Base-by-base conservation (phyloP, 2,113 vertebrate genomes). In the Trematocara zebra region DNA sequence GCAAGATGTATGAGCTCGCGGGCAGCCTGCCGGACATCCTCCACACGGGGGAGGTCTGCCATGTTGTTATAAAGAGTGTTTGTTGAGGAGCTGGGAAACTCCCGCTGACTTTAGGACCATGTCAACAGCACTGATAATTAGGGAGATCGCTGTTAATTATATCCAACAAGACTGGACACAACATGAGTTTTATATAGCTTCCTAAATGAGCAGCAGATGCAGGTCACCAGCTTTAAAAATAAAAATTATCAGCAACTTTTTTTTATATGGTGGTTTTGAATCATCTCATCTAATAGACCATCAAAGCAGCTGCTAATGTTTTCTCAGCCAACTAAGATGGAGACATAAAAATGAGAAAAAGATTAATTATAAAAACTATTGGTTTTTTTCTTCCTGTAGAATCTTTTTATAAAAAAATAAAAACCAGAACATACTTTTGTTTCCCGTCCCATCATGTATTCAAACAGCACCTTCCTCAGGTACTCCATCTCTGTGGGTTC, bases 391-490 rank as follows among this genome's bases (percentile, higher is more conserved):
- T 4, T 47, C 56, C 2, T 40, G 17, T 44, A 31, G 4, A 54
- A 53, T 31, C 18, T 49, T 31, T 31, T 31, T 11, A 40, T 17
- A 26, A 56, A 14, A 47, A 51, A 44, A 26, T 18, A 11, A 35
- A 61, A 47, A 69, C 12, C 20, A 64, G 18, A 47, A 6, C 91
- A 40, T 98, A 99, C 99, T 97, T 99, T 99, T 79, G 98, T 99
- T 94, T 99, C 99, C 83, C 97, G 97, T 89, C 99, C 98, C 99
- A 99, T 99, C 99, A 99, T 99, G 93, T 99, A 99, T 78, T 99
- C 99, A 90, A 98, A 99, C 85, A 99, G 87, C 85, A 99, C 98
- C 92, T 99, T 99, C 94, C 97, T 96, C 90, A 99, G 96, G 93
- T 99, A 99, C 92, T 99, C 98, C 94, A 98, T 97, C 90, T 99